Evolutionary conservation across 1,140 invertebrate genomes (phyloP).

Genomic region (Hyphantria cunea): DNA sequence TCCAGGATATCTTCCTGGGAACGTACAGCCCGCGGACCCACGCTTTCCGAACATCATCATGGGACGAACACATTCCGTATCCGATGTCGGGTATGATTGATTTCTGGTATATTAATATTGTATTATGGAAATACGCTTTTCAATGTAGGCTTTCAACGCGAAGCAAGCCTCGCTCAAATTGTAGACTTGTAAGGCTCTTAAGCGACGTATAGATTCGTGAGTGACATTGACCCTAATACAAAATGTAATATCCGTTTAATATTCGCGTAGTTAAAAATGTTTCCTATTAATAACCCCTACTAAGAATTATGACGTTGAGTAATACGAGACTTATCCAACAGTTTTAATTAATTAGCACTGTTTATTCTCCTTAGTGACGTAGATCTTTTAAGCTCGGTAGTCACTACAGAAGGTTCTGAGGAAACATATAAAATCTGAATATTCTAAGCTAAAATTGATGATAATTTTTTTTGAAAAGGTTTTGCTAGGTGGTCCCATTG

Average conservation of each 20-base stretch:
- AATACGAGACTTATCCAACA: slow-evolving; percentile 9
- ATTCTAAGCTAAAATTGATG: too few species aligned
- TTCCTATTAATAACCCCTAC: not conserved
- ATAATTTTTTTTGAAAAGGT: too few species aligned
- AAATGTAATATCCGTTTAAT: not conserved
- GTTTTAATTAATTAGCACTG: slow-evolving; percentile 11
- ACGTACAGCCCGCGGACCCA: slow-evolving; percentile 25
- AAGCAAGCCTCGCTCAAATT: not conserved
- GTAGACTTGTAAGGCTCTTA: not conserved
- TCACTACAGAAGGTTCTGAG: not conserved
- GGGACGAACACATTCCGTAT: slow-evolving; percentile 6
- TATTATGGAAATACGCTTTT: slow-evolving; percentile 11
- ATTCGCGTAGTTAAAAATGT: slow-evolving; percentile 4
- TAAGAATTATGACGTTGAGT: slow-evolving; percentile 6
- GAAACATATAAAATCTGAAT: too few species aligned
- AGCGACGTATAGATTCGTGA: not conserved
- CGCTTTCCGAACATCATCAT: slow-evolving; percentile 23
- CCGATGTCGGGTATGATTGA: slow-evolving; percentile 22
- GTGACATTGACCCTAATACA: not conserved
- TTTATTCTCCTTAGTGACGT: slow-evolving; percentile 3
- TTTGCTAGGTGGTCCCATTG: too few species aligned
- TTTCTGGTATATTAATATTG: slow-evolving; percentile 23
- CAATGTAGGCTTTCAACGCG: not conserved
- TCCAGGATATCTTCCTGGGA: slow-evolving; percentile 62
- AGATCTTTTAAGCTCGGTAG: not conserved